Evolutionary conservation across 64 coral and sea anemone species (phyloP).

Genomic region (Cladopsammia gracilis): DNA sequence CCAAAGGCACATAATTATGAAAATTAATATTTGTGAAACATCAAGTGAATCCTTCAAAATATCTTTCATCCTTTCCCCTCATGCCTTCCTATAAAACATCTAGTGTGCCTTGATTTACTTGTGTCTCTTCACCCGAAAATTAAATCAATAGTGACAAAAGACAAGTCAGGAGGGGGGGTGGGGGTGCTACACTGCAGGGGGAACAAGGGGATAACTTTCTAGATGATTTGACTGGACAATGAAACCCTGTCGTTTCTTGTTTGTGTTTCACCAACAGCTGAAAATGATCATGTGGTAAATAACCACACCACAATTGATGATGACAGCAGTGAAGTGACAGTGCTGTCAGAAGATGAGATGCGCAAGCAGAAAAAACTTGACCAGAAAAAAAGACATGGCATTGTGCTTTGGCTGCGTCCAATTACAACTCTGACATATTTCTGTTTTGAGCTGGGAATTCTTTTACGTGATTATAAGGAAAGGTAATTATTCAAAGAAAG

Average conservation of each 20-base stretch:
- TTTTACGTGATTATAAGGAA: slow-evolving; percentile 86
- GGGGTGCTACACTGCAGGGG: too few relatives aligned
- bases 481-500: slow-evolving; percentile 47
- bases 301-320: background rate
- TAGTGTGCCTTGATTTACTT: too few relatives aligned
- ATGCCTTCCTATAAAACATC: too few relatives aligned
- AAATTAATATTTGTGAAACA: too few relatives aligned
- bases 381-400: slow-evolving; percentile 84
- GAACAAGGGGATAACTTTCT: background rate
- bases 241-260: background rate
- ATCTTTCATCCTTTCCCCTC: too few relatives aligned
- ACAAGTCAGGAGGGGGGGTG: too few relatives aligned
- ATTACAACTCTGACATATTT: slow-evolving; percentile 89
- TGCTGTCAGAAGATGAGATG: slow-evolving; percentile 68
- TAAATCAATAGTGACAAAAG: too few relatives aligned
- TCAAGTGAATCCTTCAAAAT: too few relatives aligned
- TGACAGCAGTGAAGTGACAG: slow-evolving; percentile 6
- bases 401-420: slow-evolving; percentile 91
- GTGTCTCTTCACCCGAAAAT: too few relatives aligned
- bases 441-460: slow-evolving; percentile 85
- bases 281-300: background rate
- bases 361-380: slow-evolving; percentile 81
- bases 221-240: background rate
- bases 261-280: background rate
- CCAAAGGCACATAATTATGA: too few relatives aligned